Conservation (phyloP, 2,113 vertebrate genomes). For the Geothlypis trichas region DNA sequence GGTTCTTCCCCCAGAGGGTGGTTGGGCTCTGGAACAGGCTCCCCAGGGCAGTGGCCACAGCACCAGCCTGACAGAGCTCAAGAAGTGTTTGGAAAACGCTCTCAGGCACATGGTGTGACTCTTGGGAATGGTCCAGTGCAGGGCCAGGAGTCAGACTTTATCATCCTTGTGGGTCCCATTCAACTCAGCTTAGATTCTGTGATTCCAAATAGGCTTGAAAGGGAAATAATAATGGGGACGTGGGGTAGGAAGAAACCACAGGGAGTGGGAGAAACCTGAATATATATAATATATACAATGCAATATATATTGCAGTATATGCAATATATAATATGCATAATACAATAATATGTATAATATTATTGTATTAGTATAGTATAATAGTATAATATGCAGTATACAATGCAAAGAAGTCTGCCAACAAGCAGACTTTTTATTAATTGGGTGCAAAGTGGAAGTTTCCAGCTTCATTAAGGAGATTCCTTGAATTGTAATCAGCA, state of each 20-base stretch:
- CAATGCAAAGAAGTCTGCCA: background rate
- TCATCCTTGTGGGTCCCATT: background rate
- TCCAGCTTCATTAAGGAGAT: background rate
- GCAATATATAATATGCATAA: too few relatives aligned
- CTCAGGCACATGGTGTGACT: background rate
- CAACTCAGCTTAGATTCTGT: background rate
- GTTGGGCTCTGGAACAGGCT: background rate
- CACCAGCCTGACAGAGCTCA: background rate
- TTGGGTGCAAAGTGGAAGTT: background rate
- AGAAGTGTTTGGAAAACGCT: fast-evolving
- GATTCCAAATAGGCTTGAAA: background rate
- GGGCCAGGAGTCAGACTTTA: background rate
- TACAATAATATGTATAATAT: too few relatives aligned
- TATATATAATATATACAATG: too few relatives aligned
- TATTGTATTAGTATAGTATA: too few relatives aligned
- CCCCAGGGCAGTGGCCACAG: background rate
- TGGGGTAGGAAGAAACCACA: background rate
- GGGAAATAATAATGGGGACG: background rate
- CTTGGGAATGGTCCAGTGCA: background rate
- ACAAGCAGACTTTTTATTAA: background rate
- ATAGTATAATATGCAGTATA: too few relatives aligned
- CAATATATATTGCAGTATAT: too few relatives aligned
- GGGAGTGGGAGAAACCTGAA: background rate
- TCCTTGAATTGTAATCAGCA: background rate
- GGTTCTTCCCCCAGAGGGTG: background rate